phyloP scores from a whole-genome alignment of 1,140 invertebrate species.

The Brachionus rotundiformis region DNA sequence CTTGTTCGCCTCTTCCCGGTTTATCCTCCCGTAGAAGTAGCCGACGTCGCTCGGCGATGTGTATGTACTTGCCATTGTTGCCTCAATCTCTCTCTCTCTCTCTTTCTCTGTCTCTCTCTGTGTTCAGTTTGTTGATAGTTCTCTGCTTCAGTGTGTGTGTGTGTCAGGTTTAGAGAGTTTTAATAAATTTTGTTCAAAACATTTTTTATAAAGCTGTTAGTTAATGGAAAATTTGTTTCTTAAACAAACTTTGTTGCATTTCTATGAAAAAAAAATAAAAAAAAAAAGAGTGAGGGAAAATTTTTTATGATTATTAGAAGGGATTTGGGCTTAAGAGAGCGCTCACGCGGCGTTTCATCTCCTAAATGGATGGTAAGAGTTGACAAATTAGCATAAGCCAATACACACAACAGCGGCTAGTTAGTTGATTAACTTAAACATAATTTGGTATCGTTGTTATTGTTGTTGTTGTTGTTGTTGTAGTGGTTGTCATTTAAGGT shows the following conservation, averaged over 20 bases:
- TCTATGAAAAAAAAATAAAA: neutral
- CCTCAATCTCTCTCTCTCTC: neutral
- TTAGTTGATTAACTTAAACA: neutral
- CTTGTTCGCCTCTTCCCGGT: slow-evolving; percentile 64
- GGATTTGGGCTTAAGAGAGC: neutral
- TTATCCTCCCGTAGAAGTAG: slow-evolving; percentile 66
- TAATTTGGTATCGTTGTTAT: neutral
- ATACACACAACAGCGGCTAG: neutral
- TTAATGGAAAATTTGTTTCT: neutral
- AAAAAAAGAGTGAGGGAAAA: neutral
- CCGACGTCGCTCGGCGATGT: slow-evolving; percentile 52
- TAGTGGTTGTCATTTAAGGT: neutral
- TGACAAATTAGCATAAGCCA: neutral
- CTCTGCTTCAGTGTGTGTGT: too few species aligned
- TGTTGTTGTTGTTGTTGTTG: neutral
- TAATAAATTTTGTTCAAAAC: neutral
- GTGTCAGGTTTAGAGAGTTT: neutral
- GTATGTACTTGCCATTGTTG: neutral
- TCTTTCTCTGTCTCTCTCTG: too few species aligned
- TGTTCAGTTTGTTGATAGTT: too few species aligned
- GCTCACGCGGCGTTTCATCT: neutral
- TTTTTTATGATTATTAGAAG: neutral
- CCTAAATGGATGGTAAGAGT: neutral
- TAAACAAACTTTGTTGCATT: slow-evolving; percentile 6
- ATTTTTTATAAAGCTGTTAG: neutral